phyloP scores from a whole-genome alignment of 2,797 vertebrate species.

The Pygocentrus nattereri region DNA sequence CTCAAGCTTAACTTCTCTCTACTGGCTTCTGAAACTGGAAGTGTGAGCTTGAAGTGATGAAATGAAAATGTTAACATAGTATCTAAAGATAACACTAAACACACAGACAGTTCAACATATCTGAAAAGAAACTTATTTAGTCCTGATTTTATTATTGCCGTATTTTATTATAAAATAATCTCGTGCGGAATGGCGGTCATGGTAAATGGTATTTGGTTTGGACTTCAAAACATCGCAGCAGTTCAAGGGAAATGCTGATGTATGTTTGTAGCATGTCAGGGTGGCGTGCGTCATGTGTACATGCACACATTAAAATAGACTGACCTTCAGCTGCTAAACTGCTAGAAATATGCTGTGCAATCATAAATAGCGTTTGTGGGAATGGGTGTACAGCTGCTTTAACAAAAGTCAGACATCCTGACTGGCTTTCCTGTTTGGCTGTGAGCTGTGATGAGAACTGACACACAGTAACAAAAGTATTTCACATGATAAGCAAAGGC shows the following conservation, averaged over 20 bases:
- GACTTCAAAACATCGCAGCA: neutral
- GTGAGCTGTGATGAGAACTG: neutral
- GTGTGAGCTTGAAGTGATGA: neutral
- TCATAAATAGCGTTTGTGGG: neutral
- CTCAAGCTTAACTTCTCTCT: neutral
- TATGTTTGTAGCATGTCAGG: neutral
- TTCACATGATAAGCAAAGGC: constrained; percentile 63
- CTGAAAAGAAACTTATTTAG: no score
- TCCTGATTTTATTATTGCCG: no score
- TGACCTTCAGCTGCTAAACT: neutral
- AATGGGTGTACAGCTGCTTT: neutral
- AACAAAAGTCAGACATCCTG: neutral
- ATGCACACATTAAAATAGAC: constrained; percentile 3
- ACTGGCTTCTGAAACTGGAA: neutral
- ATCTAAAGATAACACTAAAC: neutral
- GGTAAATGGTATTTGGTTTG: neutral
- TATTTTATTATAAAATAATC: neutral
- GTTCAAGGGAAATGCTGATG: neutral
- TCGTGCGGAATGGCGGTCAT: neutral
- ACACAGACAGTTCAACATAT: no score
- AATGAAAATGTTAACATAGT: neutral
- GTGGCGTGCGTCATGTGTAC: neutral
- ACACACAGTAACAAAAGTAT: constrained; percentile 52
- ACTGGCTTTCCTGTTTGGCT: neutral
- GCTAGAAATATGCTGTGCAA: neutral